phyloP scores from a whole-genome alignment of 2,888 invertebrate species.

The Leptinotarsa tumamoca region DNA sequence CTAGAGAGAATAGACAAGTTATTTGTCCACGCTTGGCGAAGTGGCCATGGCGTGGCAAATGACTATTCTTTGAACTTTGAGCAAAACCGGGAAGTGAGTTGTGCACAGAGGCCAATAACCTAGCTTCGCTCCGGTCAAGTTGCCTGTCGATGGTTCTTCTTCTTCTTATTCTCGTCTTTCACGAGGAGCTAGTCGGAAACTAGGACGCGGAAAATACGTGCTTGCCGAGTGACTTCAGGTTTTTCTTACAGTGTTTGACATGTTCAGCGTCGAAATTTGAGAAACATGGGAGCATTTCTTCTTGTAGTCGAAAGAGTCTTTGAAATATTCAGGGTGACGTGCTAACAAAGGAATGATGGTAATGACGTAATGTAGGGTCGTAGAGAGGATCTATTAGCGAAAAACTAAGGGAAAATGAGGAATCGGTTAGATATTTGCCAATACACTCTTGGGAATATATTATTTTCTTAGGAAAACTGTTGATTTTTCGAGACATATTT shows the following conservation, averaged over 20 bases:
- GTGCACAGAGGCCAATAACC: conserved; percentile 59
- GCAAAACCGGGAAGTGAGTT: conserved; percentile 61
- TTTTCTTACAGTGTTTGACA: conserved; percentile 2
- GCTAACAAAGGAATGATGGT: no score
- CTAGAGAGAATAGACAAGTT: conserved; percentile 53
- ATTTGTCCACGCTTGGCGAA: conserved; percentile 58
- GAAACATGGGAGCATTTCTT: not conserved
- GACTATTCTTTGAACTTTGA: conserved; percentile 51
- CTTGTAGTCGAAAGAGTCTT: no score
- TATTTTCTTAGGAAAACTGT: no score
- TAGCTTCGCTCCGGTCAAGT: conserved; percentile 59
- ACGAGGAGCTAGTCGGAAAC: conserved; percentile 34
- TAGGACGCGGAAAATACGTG: conserved; percentile 40
- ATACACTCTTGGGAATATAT: no score
- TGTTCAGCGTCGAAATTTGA: not conserved
- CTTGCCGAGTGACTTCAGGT: conserved; percentile 15
- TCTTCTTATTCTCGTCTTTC: conserved; percentile 28
- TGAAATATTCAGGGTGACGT: no score
- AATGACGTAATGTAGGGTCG: no score
- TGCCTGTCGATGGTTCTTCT: conserved; percentile 47
- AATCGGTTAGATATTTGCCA: no score
- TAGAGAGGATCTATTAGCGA: no score
- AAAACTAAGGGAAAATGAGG: no score
- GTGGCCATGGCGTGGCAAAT: conserved; percentile 59
- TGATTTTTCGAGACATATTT: no score